Evolutionary conservation across 2,888 invertebrate species (phyloP), one percentile per base, ranked within the genome.

Genomic region (Cenopis cana): DNA sequence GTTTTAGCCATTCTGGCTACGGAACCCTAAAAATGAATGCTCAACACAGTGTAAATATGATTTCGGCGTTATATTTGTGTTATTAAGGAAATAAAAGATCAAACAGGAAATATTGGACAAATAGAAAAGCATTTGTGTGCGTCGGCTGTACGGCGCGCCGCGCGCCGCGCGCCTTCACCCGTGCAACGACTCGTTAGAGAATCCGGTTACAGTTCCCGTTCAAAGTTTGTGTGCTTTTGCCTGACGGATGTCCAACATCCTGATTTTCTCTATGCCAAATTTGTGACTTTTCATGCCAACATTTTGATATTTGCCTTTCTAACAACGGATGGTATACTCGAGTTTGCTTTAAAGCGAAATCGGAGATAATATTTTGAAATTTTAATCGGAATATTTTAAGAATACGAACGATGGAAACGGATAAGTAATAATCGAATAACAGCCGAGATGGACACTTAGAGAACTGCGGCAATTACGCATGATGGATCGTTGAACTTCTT

Each of bases 401-500:
- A 17, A 59, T 33, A 52, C 12, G 24, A 41, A 72, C 33, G 72
- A 78, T 75, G 74, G 75, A 79, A 81, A 79, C 79, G 79, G 78
- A 81, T 83, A 80, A 82, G 79, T 86, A 85, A 86, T 87, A 88
- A 89, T 89, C 85, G 86, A 86, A 88, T 81, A 82, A 81, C 78
- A 78, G 75, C 69, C 74, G 80, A 85, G 86, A 86, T 82, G 83
- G 85, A 85, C 85, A 84, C 81, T 82, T 79, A 76, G 82, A 78
- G 80, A 82, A 86, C 85, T 84, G 84, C 78, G 83, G 86, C 87
- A 90, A 90, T 91, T 90, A 89, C 85, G 83, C 80, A 84, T 89
- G 90, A 90, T 90, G 89, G 85, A 90, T 90, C 85, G 89, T 83
- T 83, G 82, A 88, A 89, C 82, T 89, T 88, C 79, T 78, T 78